Evolutionary conservation across 1,140 invertebrate genomes (phyloP).

Genomic region (Solenopsis fugax): DNA sequence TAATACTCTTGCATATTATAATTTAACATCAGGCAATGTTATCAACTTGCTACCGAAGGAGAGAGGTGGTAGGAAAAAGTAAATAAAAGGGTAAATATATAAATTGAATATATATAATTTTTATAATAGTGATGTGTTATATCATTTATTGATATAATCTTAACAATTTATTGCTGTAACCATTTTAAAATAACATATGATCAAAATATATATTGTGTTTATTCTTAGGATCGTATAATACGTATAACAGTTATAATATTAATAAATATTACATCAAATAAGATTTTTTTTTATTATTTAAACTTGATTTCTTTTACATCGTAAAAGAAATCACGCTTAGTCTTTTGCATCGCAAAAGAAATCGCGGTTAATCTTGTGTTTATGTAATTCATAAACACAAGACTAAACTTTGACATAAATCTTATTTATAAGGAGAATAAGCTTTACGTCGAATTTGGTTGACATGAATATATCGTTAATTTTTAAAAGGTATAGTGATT

Average conservation of each 20-base stretch:
- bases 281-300: slow-evolving; percentile 32
- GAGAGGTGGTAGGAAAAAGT: slow-evolving; percentile 99
- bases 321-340: neutral
- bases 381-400: neutral
- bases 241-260: slow-evolving; percentile 8
- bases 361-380: neutral
- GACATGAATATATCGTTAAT: neutral
- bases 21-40: slow-evolving; percentile 93
- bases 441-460: neutral
- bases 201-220: slow-evolving; percentile 47
- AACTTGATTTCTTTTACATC: slow-evolving; percentile 24
- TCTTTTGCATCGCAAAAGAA: too few species aligned
- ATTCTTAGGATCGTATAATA: slow-evolving; percentile 18
- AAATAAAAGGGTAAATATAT: slow-evolving; percentile 81
- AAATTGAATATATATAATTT: neutral
- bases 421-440: neutral
- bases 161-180: neutral
- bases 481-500: neutral
- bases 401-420: too few species aligned
- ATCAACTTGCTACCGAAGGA: slow-evolving; percentile 98
- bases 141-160: too few species aligned
- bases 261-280: slow-evolving; percentile 10
- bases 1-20: slow-evolving; percentile 98
- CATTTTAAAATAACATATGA: neutral
- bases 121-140: neutral